A percentile compares a stretch with the other conserved stretches of the same genome.
phyloP scores from a whole-genome alignment of 2,113 vertebrate species.

The Proteles cristata region DNA sequence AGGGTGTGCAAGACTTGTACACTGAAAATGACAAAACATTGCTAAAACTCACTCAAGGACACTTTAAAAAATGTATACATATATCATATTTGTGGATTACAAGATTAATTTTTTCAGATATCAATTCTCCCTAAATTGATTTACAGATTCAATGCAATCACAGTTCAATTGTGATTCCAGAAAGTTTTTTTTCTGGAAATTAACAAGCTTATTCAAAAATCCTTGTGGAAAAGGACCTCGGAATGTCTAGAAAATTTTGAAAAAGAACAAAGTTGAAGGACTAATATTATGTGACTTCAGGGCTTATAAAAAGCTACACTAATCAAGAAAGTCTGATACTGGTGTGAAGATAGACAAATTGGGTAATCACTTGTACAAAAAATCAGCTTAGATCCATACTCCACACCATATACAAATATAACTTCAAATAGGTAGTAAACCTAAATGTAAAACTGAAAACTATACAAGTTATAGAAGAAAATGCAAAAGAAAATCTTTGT shows the following conservation, averaged over 20 bases:
- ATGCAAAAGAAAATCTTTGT: not conserved
- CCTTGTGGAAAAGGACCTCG: not conserved
- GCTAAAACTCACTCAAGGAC: not conserved
- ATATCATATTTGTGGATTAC: not conserved
- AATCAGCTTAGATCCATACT: not conserved
- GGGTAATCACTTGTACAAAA: not conserved
- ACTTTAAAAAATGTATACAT: not conserved
- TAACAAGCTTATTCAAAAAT: not conserved
- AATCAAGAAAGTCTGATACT: not conserved
- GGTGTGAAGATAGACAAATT: not conserved
- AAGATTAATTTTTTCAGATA: not conserved
- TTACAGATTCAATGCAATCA: not conserved
- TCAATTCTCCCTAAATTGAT: not conserved
- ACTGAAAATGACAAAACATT: slow-evolving; percentile 1
- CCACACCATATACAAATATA: not conserved
- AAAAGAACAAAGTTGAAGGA: not conserved
- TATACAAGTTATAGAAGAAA: not conserved
- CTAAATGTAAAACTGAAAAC: not conserved
- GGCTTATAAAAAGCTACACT: not conserved
- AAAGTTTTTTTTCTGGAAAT: not conserved
- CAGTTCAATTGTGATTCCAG: not conserved
- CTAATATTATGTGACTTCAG: not conserved
- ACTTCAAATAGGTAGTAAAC: not conserved
- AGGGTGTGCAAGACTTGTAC: not conserved
- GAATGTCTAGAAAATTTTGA: not conserved